Evolutionary conservation across 2,888 invertebrate species (phyloP), one percentile per base, ranked within the genome.

Genomic region (Sinohyriopsis cumingii): DNA sequence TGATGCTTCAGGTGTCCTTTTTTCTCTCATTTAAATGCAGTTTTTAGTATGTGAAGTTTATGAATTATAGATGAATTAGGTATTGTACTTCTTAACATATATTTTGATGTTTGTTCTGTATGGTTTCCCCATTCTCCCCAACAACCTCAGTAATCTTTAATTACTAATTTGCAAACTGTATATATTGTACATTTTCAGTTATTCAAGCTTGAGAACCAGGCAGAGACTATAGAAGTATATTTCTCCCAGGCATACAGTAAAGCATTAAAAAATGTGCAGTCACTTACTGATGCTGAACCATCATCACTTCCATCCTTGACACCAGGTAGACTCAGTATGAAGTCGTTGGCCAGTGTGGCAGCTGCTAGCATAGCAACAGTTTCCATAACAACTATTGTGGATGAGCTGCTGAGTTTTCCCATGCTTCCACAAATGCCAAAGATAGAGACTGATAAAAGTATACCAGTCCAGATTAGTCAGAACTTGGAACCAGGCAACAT

Each of bases 361-460:
- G 86, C 87, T 24, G 87, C 86, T n/a, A 88, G 87, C 0, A 78
- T 87, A 24, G 86, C 86, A 20, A 83, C 85, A 7, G 84, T 85
- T 24, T 82, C 85, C 19, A 78, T 86, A 5, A 79, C 85, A 4
- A 81, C 79, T 69, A 78, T 86, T 18, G 83, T 84, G 56, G 87
- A 88, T 63, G 85, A 87, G 68, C 76, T 88, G 55, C 73, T 87
- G 45, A 73, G 77, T 33, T 73, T 71, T 45, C 77, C 81, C 45
- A 69, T 76, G n/a, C 62, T 82, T 33, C 81, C 82, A 28, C 68
- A 76, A 25, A 65, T 77, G 54, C 72, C 77, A 65, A 66, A 71
- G 56, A 28, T 77, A 57, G 68, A 68, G 25, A 62, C 61, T 20
- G 61, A 62, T 61, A 70, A 72, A 55, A 70, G 63, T 65, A 63